These are phyloP conservation scores for Caligus rogercresseyi DNA, from an alignment of 1,140 invertebrate genomes.

Conservation along the genomic window DNA sequence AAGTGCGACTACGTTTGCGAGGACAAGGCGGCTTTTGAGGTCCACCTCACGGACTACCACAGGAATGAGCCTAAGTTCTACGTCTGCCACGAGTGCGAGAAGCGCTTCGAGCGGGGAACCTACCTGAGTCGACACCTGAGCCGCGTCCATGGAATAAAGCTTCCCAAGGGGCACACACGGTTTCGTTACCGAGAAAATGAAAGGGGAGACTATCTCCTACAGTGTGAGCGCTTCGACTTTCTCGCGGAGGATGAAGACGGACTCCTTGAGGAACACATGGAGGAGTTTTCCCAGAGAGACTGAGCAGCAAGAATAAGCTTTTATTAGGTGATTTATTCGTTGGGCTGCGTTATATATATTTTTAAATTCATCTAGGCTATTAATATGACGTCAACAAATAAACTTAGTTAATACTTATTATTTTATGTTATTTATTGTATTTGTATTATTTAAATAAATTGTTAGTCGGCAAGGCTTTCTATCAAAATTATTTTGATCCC, in stretches of 20 bases:
- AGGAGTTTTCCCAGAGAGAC: not conserved
- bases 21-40: not conserved
- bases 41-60: not conserved
- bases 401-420: too few relatives aligned
- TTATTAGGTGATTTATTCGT: too few relatives aligned
- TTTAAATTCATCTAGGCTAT: too few relatives aligned
- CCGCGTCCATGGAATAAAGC: not conserved
- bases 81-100: slow-evolving; percentile 9
- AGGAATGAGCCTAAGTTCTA: not conserved
- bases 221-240: slow-evolving; percentile 4
- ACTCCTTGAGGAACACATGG: not conserved
- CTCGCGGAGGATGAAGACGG: not conserved
- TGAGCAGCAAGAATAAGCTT: too few relatives aligned
- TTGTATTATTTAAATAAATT: too few relatives aligned
- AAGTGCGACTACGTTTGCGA: not conserved
- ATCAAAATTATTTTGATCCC: too few relatives aligned
- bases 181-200: slow-evolving; percentile 12
- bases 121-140: slow-evolving; percentile 1
- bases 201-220: not conserved
- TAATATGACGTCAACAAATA: too few relatives aligned
- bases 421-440: too few relatives aligned
- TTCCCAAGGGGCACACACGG: not conserved
- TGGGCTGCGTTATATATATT: too few relatives aligned
- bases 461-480: too few relatives aligned
- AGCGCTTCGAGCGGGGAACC: not conserved